A percentile compares a stretch with the other conserved stretches of the same genome.
These are phyloP conservation scores for Dasysyrphus albostriatus DNA, from an alignment of 2,888 invertebrate genomes.

Conservation along the genomic window DNA sequence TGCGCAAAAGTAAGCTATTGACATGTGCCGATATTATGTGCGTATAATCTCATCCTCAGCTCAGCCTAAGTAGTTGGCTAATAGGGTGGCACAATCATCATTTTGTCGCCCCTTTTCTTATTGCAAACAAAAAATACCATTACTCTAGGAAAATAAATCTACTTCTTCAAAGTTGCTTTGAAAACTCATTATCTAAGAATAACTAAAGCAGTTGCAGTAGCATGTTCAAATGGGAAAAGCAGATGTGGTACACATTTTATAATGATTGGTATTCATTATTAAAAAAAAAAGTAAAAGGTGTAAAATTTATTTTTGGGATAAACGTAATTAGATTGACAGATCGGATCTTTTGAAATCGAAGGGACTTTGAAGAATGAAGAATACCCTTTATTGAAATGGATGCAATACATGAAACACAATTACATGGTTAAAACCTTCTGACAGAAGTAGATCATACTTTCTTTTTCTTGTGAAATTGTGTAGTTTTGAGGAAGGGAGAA, in stretches of 20 bases:
- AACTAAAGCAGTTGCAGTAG: constrained; percentile 40
- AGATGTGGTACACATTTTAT: constrained; percentile 52
- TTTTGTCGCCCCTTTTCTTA: constrained; percentile 29
- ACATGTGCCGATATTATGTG: constrained; percentile 70
- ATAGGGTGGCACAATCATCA: constrained; percentile 65
- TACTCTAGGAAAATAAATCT: constrained; percentile 6
- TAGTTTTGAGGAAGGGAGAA: neutral
- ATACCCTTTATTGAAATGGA: constrained; percentile 32
- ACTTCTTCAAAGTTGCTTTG: constrained; percentile 19
- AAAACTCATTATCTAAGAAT: constrained; percentile 62
- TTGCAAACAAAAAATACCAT: neutral
- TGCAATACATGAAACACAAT: constrained; percentile 56
- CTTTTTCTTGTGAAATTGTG: constrained; percentile 1
- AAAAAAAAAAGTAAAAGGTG: constrained; percentile 59
- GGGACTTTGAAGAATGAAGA: constrained; percentile 23
- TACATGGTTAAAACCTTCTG: constrained; percentile 61
- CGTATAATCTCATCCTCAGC: constrained; percentile 41
- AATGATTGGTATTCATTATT: constrained; percentile 45
- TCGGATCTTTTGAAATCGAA: constrained; percentile 59
- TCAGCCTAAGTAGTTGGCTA: constrained; percentile 66
- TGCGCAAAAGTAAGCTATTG: constrained; percentile 70
- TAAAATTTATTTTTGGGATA: constrained; percentile 69
- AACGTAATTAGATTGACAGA: constrained; percentile 71
- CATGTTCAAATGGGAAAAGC: constrained; percentile 24
- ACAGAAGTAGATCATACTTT: constrained; percentile 61